Conservation (phyloP, 2,888 invertebrate species). For the Ophraella communa region DNA sequence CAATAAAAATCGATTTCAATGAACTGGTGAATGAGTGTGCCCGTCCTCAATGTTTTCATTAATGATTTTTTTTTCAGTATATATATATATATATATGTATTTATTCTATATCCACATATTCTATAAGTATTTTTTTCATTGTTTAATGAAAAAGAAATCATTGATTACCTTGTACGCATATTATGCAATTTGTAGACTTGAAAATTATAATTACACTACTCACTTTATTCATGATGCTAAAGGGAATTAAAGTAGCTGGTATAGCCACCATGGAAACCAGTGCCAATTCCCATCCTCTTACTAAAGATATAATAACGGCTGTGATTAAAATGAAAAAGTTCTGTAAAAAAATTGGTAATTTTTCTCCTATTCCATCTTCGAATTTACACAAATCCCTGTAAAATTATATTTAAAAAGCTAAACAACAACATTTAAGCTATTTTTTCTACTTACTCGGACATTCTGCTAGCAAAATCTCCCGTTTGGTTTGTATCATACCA, state of each 20-base stretch:
- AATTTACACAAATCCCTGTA: slow-evolving; percentile 74
- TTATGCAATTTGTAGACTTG: too few relatives aligned
- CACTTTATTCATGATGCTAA: slow-evolving; percentile 77
- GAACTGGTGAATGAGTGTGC: too few relatives aligned
- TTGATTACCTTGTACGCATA: too few relatives aligned
- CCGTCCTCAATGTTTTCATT: too few relatives aligned
- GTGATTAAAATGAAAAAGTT: slow-evolving; percentile 70
- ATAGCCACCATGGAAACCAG: slow-evolving; percentile 78
- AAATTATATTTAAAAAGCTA: not conserved
- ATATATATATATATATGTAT: too few relatives aligned
- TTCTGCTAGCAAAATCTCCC: slow-evolving; percentile 75
- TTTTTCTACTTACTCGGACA: slow-evolving; percentile 69
- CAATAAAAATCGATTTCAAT: too few relatives aligned
- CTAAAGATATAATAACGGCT: slow-evolving; percentile 74
- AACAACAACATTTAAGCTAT: not conserved
- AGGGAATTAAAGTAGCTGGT: slow-evolving; percentile 77
- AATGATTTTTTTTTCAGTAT: too few relatives aligned
- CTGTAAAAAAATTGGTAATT: slow-evolving; percentile 75
- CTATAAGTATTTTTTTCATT: too few relatives aligned
- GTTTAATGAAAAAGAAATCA: too few relatives aligned
- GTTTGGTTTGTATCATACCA: slow-evolving; percentile 77
- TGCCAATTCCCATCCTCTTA: slow-evolving; percentile 84
- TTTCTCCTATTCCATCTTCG: slow-evolving; percentile 86
- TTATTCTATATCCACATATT: too few relatives aligned
- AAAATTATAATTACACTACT: not conserved